Conservation (phyloP, 2,113 vertebrate species). For the Urocolius indicus region DNA sequence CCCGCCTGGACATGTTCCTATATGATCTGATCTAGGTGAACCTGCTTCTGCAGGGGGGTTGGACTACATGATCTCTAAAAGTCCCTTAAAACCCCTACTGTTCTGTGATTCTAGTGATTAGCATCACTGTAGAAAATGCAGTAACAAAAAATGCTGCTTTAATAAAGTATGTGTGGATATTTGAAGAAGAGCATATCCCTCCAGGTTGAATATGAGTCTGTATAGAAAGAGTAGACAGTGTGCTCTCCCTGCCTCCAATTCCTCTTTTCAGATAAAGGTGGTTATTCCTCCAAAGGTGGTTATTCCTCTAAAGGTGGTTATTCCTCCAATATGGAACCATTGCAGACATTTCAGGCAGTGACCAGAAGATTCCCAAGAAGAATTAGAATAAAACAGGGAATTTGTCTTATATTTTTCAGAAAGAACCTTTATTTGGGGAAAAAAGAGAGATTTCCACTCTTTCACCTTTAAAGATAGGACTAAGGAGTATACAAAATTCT, state of each 20-base stretch:
- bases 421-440: background rate
- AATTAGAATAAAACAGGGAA: background rate
- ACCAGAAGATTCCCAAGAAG: background rate
- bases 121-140: background rate
- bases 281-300: no score
- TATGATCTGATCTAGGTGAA: no score
- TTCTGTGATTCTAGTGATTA: background rate
- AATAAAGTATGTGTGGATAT: background rate
- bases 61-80: no score
- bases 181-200: background rate
- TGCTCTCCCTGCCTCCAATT: background rate
- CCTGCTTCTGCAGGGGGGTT: no score
- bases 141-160: background rate
- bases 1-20: no score
- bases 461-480: background rate
- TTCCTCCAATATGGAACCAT: background rate
- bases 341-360: background rate
- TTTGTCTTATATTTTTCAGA: background rate
- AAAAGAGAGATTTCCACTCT: background rate
- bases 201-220: rapidly evolving
- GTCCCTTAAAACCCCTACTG: no score
- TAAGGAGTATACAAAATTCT: background rate
- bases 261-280: background rate
- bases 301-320: background rate
- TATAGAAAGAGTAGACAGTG: background rate